A percentile compares a stretch with the other conserved stretches of the same genome.
These are phyloP conservation scores for Styela plicata DNA, from an alignment of 23 tunicate genomes.

Conservation along the genomic window DNA sequence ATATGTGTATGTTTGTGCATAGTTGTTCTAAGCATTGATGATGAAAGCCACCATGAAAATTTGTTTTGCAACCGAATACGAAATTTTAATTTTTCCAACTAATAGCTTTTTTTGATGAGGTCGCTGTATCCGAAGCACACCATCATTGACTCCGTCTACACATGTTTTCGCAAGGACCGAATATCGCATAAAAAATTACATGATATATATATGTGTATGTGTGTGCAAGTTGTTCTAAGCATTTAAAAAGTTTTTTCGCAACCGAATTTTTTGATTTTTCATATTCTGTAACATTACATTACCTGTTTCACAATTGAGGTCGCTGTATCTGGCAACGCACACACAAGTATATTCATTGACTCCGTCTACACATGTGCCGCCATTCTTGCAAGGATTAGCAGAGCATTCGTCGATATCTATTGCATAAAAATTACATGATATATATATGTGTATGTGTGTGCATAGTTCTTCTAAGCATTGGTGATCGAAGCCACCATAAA, in stretches of 20 bases:
- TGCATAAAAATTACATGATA: neutral
- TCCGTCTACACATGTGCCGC: conserved; percentile 9
- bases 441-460: too few species aligned
- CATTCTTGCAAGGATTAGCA: conserved; percentile 29
- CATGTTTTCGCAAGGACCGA: neutral
- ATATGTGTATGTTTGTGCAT: neutral
- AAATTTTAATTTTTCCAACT: too few species aligned
- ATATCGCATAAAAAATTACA: neutral
- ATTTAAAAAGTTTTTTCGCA: too few species aligned
- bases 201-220: neutral
- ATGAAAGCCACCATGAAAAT: too few species aligned
- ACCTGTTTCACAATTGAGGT: conserved; percentile 24
- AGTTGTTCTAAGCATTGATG: too few species aligned
- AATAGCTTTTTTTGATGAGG: too few species aligned
- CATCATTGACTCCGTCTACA: neutral
- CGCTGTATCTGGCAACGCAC: conserved; percentile 22
- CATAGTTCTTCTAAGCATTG: too few species aligned
- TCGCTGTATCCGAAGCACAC: neutral
- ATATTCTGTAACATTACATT: too few species aligned
- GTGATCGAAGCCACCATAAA: too few species aligned
- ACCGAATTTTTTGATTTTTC: too few species aligned
- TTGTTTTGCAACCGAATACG: too few species aligned
- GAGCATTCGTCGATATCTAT: conserved; percentile 17
- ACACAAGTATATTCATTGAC: conserved; percentile 24
- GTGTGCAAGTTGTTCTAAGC: too few species aligned